Conservation (phyloP, 2,113 vertebrate species). For the Paedocypris sp. region DNA sequence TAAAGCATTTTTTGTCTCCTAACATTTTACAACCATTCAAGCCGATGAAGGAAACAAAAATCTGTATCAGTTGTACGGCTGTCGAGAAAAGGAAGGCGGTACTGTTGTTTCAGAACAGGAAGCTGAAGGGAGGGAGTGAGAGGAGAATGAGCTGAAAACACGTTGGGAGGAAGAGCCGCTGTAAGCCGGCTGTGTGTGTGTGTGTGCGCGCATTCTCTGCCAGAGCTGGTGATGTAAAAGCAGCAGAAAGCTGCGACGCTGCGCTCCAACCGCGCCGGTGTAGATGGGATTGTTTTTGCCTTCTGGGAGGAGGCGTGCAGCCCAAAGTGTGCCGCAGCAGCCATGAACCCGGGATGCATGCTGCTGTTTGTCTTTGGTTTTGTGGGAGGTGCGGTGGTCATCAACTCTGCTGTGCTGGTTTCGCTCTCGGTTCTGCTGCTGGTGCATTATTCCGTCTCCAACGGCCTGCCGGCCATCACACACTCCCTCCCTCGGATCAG, state of each 20-base stretch:
- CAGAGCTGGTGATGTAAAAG: constrained; percentile 66
- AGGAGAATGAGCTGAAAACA: neutral
- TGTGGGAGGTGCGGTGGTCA: constrained; percentile 95
- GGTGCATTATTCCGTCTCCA: constrained; percentile 94
- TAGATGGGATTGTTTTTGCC: constrained; percentile 72
- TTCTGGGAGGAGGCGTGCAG: constrained; percentile 58
- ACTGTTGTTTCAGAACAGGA: constrained; percentile 20
- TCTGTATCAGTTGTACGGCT: too few relatives aligned
- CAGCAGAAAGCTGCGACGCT: constrained; percentile 60
- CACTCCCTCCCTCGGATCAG: constrained; percentile 78
- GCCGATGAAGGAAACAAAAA: too few relatives aligned
- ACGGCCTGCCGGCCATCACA: constrained; percentile 71
- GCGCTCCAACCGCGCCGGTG: constrained; percentile 40
- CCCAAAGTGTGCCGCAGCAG: constrained; percentile 49
- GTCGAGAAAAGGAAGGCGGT: too few relatives aligned
- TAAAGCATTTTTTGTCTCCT: too few relatives aligned
- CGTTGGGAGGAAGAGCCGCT: constrained; percentile 21
- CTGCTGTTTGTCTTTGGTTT: constrained; percentile 99
- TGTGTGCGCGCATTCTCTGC: constrained; percentile 19
- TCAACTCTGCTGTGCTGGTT: constrained; percentile 94
- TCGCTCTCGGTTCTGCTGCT: constrained; percentile 96
- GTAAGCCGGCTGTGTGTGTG: constrained; percentile 9
- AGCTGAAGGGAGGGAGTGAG: constrained; percentile 6
- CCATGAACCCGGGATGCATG: constrained; percentile 98
- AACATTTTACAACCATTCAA: too few relatives aligned